phyloP scores from a whole-genome alignment of 2,888 invertebrate species.

The Ormyrus pomaceus region DNA sequence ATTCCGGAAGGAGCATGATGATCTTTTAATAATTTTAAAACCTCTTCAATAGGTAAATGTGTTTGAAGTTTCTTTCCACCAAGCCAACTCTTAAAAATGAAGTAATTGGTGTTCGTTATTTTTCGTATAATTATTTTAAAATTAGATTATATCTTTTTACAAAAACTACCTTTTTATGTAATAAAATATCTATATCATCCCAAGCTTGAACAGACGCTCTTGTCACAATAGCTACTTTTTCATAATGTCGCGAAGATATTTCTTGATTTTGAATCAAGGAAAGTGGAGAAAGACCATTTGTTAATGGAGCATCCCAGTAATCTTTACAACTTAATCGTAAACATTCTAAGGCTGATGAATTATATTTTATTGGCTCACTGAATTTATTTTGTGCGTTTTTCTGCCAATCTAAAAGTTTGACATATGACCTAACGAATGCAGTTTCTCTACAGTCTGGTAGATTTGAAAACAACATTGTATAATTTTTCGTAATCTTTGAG shows the following conservation, averaged over 20 bases:
- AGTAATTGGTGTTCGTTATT: constrained; percentile 41
- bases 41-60: constrained; percentile 75
- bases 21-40: constrained; percentile 74
- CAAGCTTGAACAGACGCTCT: constrained; percentile 80
- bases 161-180: constrained; percentile 79
- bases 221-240: constrained; percentile 83
- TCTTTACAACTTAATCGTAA: constrained; percentile 77
- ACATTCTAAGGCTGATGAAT: constrained; percentile 76
- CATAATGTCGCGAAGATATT: constrained; percentile 80
- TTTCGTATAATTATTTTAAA: not conserved
- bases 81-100: constrained; percentile 74
- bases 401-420: constrained; percentile 79
- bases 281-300: constrained; percentile 78
- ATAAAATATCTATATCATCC: constrained; percentile 80
- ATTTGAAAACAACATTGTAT: constrained; percentile 70
- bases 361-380: constrained; percentile 64
- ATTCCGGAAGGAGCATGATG: constrained; percentile 74
- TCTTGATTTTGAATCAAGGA: constrained; percentile 78
- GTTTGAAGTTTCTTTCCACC: constrained; percentile 76
- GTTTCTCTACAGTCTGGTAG: constrained; percentile 71
- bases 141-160: constrained; percentile 6
- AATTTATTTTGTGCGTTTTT: constrained; percentile 76
- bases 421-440: constrained; percentile 69
- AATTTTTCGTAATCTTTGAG: constrained; percentile 69
- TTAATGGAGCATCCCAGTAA: constrained; percentile 78